Evolutionary conservation across 2,113 vertebrate genomes (phyloP), one percentile per base, ranked within the genome.

Genomic region (Megaceryle maxima): DNA sequence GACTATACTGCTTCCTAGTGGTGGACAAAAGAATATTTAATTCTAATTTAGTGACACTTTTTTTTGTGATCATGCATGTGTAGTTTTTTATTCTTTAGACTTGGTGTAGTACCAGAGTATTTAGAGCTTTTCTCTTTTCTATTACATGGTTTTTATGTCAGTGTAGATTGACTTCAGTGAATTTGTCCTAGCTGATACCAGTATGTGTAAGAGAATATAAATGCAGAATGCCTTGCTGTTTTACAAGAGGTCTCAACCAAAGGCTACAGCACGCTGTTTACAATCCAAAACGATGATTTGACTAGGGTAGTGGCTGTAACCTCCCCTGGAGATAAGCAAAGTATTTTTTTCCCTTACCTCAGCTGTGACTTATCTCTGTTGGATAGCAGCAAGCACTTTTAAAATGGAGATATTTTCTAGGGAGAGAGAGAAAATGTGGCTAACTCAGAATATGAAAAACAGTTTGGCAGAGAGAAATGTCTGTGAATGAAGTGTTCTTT

Each of bases 1-100:
- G 74, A 31, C 66, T 77, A 69, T 76, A 41, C 80, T 96, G 97
- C 95, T 76, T 95, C 57, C 94, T 96, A 93, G 95, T 87, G 94
- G 94, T 62, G 22, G 44, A n/a, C 51, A 11, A 67, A 64, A 68
- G 28, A 87, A 68, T 83, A 76, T 7, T 33, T 41, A 68, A 9
- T 60, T 91, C 35, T 73, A 9, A 17, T 85, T 73, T 33, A 12
- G 22, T 43, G 16, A 39, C 82, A 91, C 35, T 83, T 75, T 35
- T 63, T 70, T 51, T 29, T 19, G 25, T 48, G 16, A 31, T 59
- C 16, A 3, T 44, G 13, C 1, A 0, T 60, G 3, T 33, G 21
- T 7, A 31, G 31, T 12, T 48, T 82, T 51, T n/a, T 48, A 16
- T 87, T 83, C 33, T 44, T 78, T n/a, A 16, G 12, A 22, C 75